A percentile compares a stretch with the other conserved stretches of the same genome.
These are phyloP conservation scores for Adelphocoris suturalis DNA, from an alignment of 2,888 invertebrate species.

Conservation along the genomic window DNA sequence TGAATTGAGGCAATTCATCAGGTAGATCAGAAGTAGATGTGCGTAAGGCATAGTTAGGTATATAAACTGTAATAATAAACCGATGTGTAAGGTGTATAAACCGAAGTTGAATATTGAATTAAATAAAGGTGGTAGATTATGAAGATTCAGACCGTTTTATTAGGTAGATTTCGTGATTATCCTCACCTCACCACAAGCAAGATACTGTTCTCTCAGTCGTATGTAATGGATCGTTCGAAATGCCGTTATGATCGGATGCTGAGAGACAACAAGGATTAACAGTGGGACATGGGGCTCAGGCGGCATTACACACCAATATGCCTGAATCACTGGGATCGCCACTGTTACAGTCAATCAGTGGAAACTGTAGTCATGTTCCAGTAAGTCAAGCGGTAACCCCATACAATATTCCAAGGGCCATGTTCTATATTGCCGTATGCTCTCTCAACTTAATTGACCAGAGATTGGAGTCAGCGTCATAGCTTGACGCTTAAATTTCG, in stretches of 20 bases:
- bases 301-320: neutral
- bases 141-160: no score
- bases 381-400: neutral
- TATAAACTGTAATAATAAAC: no score
- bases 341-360: neutral
- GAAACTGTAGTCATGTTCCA: neutral
- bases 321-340: neutral
- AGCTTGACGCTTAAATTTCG: neutral
- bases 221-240: neutral
- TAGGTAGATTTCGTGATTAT: no score
- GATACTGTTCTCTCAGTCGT: neutral
- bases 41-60: no score
- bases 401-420: no score
- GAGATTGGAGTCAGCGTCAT: neutral
- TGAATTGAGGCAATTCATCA: no score
- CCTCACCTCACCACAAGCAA: no score
- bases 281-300: neutral
- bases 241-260: neutral
- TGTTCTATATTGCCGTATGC: no score
- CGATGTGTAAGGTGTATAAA: no score
- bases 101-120: no score
- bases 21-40: no score
- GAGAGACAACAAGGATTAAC: constrained; percentile 13
- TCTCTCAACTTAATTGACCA: neutral
- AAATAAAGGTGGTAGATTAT: no score